phyloP scores from a whole-genome alignment of 2,113 vertebrate genomes.

The Mesembrinibis cayennensis region DNA sequence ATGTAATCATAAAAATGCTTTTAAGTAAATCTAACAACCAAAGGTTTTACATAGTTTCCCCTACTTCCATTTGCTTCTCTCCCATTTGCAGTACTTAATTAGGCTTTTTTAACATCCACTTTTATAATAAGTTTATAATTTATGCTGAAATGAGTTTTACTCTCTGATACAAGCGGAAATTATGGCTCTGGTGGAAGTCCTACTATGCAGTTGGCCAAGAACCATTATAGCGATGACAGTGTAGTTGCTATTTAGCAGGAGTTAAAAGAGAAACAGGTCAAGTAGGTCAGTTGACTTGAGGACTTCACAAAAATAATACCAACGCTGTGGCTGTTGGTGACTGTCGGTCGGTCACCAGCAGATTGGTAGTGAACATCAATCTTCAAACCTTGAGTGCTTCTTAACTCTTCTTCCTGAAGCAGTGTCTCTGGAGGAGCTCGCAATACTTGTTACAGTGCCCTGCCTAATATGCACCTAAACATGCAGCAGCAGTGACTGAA shows the following conservation, averaged over 20 bases:
- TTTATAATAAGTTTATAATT: neutral
- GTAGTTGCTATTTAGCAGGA: neutral
- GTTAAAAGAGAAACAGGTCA: neutral
- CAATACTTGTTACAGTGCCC: neutral
- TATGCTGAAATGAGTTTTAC: neutral
- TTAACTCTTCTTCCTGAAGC: neutral
- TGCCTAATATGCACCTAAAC: neutral
- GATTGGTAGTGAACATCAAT: neutral
- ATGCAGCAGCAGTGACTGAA: neutral
- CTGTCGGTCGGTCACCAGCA: neutral
- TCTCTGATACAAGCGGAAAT: neutral
- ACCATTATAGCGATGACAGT: neutral
- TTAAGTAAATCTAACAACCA: neutral
- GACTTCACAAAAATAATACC: neutral
- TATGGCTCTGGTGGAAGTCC: neutral
- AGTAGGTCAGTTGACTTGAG: neutral
- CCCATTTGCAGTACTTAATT: neutral
- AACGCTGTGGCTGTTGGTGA: neutral
- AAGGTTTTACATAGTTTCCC: neutral
- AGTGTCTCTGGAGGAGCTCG: neutral
- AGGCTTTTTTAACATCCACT: neutral
- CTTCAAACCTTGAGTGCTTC: neutral
- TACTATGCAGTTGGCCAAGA: neutral
- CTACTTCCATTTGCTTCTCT: neutral
- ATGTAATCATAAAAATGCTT: neutral